Conservation (phyloP, 2,113 vertebrate genomes). For the Podilymbus podiceps region DNA sequence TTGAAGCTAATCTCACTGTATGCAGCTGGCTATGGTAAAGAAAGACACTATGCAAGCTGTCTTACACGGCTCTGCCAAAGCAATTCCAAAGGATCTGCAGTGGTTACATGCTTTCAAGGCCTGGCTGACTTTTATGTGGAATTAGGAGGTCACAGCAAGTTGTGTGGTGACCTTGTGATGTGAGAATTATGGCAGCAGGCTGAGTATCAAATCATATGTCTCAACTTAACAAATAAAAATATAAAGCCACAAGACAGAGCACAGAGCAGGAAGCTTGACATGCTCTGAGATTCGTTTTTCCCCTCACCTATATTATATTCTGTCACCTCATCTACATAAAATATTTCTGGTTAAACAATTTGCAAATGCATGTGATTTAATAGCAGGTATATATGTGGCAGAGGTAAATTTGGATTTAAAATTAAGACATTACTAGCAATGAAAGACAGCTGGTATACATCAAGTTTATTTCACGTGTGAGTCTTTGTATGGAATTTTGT, state of each 20-base stretch:
- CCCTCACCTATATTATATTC: not conserved
- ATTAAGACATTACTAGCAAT: not conserved
- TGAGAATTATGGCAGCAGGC: not conserved
- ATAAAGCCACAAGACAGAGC: not conserved
- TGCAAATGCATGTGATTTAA: not conserved
- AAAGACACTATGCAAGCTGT: not conserved
- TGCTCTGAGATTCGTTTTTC: not conserved
- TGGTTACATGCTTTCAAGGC: not conserved
- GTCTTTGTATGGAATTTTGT: not conserved
- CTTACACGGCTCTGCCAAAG: not conserved
- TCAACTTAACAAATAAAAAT: not conserved
- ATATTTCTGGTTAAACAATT: constrained; percentile 29
- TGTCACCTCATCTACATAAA: constrained; percentile 39
- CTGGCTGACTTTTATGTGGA: not conserved
- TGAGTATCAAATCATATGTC: not conserved
- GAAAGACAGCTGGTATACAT: constrained; percentile 1
- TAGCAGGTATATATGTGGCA: not conserved
- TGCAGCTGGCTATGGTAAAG: constrained; percentile 22
- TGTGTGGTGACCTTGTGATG: not conserved
- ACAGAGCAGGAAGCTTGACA: not conserved
- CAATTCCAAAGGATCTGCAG: not conserved
- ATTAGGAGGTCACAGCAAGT: not conserved
- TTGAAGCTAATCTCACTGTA: not conserved
- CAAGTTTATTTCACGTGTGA: not conserved
- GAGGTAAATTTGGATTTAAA: not conserved